These are phyloP conservation scores for Incurvaria masculella DNA, from an alignment of 2,888 invertebrate genomes.

Conservation along the genomic window DNA sequence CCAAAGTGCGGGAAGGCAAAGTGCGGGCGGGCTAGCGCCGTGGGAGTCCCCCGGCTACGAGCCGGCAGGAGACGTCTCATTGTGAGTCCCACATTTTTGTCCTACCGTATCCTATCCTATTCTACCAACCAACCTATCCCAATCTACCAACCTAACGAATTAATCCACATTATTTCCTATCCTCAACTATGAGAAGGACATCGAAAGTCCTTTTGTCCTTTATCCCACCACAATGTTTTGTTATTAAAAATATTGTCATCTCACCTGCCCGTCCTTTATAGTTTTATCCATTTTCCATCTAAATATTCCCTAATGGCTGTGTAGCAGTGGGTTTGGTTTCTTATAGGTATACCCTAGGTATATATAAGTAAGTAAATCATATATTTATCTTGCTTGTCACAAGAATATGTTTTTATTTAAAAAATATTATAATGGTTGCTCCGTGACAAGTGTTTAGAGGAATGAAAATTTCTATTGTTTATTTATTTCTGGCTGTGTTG, in stretches of 20 bases:
- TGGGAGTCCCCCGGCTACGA: slow-evolving; percentile 49
- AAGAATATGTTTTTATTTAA: slow-evolving; percentile 34
- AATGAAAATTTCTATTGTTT: slow-evolving; percentile 28
- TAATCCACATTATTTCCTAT: too few species aligned
- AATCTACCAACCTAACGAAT: background rate
- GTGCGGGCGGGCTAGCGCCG: slow-evolving; percentile 24
- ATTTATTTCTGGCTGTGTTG: slow-evolving; percentile 22
- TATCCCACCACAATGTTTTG: too few species aligned
- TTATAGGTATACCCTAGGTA: slow-evolving; percentile 39
- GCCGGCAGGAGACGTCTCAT: slow-evolving; percentile 50
- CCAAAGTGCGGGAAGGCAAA: background rate
- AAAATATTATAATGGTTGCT: slow-evolving; percentile 24
- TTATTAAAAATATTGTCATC: too few species aligned
- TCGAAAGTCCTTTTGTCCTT: too few species aligned
- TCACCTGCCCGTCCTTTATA: too few species aligned
- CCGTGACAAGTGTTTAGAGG: slow-evolving; percentile 43
- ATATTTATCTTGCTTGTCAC: slow-evolving; percentile 37
- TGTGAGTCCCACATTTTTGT: slow-evolving; percentile 49
- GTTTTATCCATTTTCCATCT: slow-evolving; percentile 5
- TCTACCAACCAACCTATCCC: slow-evolving; percentile 9
- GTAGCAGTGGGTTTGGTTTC: slow-evolving; percentile 56
- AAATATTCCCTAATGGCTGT: slow-evolving; percentile 33
- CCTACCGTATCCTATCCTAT: slow-evolving; percentile 18
- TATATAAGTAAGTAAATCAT: slow-evolving; percentile 21
- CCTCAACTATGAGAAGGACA: too few species aligned